Conservation (phyloP, 92 coral and sea anemone species). For the Porites lobata region DNA sequence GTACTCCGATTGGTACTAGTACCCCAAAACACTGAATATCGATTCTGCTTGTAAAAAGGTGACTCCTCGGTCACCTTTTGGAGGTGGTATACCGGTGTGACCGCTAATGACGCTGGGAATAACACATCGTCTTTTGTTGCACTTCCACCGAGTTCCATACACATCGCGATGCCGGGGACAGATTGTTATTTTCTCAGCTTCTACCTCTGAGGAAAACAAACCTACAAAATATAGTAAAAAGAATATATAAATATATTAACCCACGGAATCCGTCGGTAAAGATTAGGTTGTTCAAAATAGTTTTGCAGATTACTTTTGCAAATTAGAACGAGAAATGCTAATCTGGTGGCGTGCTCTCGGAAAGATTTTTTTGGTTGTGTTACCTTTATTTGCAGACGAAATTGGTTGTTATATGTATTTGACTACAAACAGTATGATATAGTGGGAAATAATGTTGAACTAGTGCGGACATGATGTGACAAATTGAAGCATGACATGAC, state of each 20-base stretch:
- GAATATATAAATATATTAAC: neutral
- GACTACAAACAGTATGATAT: too few relatives aligned
- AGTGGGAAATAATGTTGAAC: too few relatives aligned
- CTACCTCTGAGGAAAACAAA: neutral
- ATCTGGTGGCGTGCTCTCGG: too few relatives aligned
- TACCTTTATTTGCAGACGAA: too few relatives aligned
- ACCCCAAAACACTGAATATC: neutral
- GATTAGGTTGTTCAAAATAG: neutral
- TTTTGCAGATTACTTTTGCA: too few relatives aligned
- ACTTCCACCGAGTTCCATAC: constrained; percentile 29
- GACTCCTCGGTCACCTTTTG: constrained; percentile 24
- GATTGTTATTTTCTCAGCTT: constrained; percentile 1
- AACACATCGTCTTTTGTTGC: constrained; percentile 14
- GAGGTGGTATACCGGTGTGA: constrained; percentile 4
- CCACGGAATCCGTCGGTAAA: neutral
- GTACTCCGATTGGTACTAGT: constrained; percentile 4
- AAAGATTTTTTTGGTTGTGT: too few relatives aligned
- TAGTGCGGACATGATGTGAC: too few relatives aligned
- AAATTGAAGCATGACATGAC: too few relatives aligned
- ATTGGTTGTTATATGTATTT: too few relatives aligned
- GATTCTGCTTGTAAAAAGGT: constrained; percentile 1
- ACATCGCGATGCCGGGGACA: constrained; percentile 29
- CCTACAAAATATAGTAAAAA: neutral
- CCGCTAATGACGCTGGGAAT: neutral
- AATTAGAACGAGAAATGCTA: too few relatives aligned